phyloP scores from a whole-genome alignment of 1,140 invertebrate species.

The Pseudomyrmex concolor region DNA sequence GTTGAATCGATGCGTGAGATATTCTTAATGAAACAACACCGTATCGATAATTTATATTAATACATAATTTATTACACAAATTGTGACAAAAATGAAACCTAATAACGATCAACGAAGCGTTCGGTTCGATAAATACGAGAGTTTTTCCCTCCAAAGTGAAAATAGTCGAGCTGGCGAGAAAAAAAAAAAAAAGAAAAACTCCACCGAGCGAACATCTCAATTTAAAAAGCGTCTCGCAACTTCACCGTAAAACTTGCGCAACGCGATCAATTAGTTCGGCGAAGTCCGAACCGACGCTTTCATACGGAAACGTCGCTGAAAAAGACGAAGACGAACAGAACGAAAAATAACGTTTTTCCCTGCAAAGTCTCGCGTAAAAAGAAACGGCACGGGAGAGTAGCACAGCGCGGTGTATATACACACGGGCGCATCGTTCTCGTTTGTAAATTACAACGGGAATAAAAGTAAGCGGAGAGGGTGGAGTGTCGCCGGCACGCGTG shows the following conservation, averaged over 20 bases:
- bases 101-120: too few relatives aligned
- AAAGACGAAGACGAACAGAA: not conserved
- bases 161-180: not conserved
- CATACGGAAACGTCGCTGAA: not conserved
- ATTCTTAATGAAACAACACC: slow-evolving; percentile 6
- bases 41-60: not conserved
- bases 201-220: not conserved
- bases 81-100: too few relatives aligned
- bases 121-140: too few relatives aligned
- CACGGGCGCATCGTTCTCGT: slow-evolving; percentile 27
- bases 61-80: not conserved
- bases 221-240: not conserved
- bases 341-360: slow-evolving; percentile 33
- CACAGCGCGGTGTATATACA: not conserved
- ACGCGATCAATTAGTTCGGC: slow-evolving; percentile 34
- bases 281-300: not conserved
- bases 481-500: slow-evolving; percentile 51
- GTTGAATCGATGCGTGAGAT: not conserved
- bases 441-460: slow-evolving; percentile 74
- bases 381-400: not conserved
- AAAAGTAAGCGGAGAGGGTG: slow-evolving; percentile 66
- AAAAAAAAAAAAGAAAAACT: not conserved
- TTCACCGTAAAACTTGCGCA: not conserved
- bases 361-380: not conserved
- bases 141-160: too few relatives aligned